Evolutionary conservation across 2,888 invertebrate species (phyloP).

Genomic region (Idaea biselata): DNA sequence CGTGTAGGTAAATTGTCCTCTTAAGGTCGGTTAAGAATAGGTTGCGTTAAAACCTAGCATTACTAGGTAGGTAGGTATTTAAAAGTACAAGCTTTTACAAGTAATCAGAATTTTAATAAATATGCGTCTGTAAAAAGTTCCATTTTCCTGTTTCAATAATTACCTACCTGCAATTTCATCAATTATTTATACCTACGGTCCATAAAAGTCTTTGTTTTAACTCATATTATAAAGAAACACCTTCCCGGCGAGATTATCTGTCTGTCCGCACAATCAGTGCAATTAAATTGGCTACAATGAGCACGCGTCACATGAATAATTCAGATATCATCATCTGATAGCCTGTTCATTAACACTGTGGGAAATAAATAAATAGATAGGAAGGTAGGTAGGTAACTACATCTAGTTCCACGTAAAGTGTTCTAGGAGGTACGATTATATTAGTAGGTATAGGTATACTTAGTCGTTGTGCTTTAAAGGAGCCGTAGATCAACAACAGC

Average conservation of each 20-base stretch:
- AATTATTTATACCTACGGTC: conserved; percentile 2
- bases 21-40: too few relatives aligned
- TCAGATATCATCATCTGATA: conserved; percentile 36
- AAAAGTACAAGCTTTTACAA: not conserved
- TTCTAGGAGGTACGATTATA: not conserved
- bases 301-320: conserved; percentile 39
- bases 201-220: not conserved
- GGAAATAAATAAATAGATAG: conserved; percentile 19
- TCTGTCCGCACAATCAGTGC: conserved; percentile 32
- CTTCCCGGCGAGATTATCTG: conserved; percentile 21
- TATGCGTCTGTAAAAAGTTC: not conserved
- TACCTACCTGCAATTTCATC: too few relatives aligned
- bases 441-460: not conserved
- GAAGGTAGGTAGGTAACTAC: not conserved
- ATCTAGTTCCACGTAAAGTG: not conserved
- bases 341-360: conserved; percentile 30
- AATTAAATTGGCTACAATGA: conserved; percentile 45
- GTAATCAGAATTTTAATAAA: not conserved
- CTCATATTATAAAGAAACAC: not conserved
- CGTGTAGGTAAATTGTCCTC: too few relatives aligned
- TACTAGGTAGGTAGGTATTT: not conserved
- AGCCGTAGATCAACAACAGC: too few relatives aligned
- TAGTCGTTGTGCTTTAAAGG: too few relatives aligned
- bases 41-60: too few relatives aligned
- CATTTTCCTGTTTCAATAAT: conserved; percentile 14